Conservation (phyloP, 2,113 vertebrate genomes). For the Glaucomys volans region DNA sequence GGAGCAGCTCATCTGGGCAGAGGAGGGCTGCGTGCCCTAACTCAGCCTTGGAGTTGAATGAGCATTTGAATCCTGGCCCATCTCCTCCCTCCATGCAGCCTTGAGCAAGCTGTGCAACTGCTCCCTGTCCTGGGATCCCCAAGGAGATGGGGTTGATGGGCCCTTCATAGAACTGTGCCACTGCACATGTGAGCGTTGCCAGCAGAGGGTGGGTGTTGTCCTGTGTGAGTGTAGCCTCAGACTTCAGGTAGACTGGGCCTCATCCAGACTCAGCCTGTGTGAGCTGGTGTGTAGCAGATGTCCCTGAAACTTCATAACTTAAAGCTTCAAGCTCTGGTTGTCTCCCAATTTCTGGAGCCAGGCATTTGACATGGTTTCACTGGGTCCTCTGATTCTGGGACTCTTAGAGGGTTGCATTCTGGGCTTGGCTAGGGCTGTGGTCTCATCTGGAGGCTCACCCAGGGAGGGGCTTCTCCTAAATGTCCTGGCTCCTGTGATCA, state of each 20-base stretch:
- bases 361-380: not conserved
- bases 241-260: not conserved
- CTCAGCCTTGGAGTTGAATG: not conserved
- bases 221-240: not conserved
- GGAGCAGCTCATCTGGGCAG: too few relatives aligned
- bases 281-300: not conserved
- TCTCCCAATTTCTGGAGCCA: not conserved
- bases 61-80: not conserved
- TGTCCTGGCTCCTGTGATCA: rapidly evolving
- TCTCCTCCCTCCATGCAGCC: not conserved
- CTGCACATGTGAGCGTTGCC: not conserved
- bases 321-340: not conserved
- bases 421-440: not conserved
- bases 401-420: not conserved
- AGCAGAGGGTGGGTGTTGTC: rapidly evolving
- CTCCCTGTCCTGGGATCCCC: too few relatives aligned
- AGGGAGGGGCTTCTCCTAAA: not conserved
- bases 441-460: not conserved
- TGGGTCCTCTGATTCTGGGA: not conserved
- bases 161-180: not conserved
- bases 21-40: not conserved
- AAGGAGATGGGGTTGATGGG: not conserved
- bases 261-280: not conserved
- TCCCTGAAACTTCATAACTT: not conserved
- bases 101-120: not conserved